These are phyloP conservation scores for Synergus gifuensis DNA, from an alignment of 2,888 invertebrate genomes.

Conservation along the genomic window DNA sequence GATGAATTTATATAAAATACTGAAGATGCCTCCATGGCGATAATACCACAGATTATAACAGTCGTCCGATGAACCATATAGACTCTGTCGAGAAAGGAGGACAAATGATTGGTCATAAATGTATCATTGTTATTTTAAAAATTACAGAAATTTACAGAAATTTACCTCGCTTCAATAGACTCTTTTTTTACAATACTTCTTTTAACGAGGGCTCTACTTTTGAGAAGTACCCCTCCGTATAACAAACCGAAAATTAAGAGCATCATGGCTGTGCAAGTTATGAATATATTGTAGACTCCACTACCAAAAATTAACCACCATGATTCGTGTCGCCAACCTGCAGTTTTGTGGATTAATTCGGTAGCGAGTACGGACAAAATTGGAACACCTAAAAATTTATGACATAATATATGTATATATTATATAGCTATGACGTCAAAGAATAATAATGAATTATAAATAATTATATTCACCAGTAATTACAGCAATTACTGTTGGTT, in stretches of 20 bases:
- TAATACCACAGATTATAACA: conserved; percentile 81
- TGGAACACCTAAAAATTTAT: conserved; percentile 80
- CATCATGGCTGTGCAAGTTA: conserved; percentile 84
- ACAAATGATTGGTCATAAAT: conserved; percentile 51
- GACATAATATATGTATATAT: not conserved
- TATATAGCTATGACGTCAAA: not conserved
- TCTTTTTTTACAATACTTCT: conserved; percentile 73
- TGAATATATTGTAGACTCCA: conserved; percentile 83
- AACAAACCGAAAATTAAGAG: conserved; percentile 84
- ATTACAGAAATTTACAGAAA: not conserved
- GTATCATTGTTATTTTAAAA: not conserved
- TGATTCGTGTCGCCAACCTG: conserved; percentile 80
- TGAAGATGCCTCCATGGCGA: conserved; percentile 82
- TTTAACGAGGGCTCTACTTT: conserved; percentile 69
- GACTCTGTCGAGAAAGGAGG: conserved; percentile 77
- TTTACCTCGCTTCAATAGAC: conserved; percentile 73
- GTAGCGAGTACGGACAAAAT: conserved; percentile 84
- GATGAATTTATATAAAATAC: conserved; percentile 83
- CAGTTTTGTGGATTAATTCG: conserved; percentile 83
- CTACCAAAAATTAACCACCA: conserved; percentile 84
- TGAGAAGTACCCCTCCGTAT: conserved; percentile 82
- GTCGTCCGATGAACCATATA: conserved; percentile 82
- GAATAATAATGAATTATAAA: not conserved
- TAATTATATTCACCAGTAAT: conserved; percentile 80
- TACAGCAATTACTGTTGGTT: conserved; percentile 84